These are phyloP conservation scores for Chamaetylas fuelleborni DNA, from an alignment of 2,113 vertebrate genomes.

Conservation along the genomic window DNA sequence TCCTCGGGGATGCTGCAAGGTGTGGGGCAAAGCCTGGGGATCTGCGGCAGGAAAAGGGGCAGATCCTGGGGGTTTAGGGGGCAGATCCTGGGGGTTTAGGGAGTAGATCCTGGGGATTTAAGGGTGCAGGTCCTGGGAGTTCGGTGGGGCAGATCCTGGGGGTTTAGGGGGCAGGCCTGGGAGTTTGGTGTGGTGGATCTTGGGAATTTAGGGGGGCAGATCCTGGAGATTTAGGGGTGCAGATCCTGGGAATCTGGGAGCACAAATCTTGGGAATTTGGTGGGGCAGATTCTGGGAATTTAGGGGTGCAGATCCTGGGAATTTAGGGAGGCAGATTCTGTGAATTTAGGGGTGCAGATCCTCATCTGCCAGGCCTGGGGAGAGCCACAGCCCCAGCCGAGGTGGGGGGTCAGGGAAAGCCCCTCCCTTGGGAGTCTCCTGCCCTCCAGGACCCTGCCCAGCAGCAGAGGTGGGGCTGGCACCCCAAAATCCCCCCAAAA, in stretches of 20 bases:
- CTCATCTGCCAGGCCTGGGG: rapidly evolving
- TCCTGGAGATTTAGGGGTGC: too few species aligned
- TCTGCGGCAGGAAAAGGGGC: too few species aligned
- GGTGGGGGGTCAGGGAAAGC: background rate
- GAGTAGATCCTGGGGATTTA: background rate
- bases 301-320: rapidly evolving
- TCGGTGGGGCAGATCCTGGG: background rate
- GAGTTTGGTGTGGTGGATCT: background rate
- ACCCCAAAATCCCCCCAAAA: background rate
- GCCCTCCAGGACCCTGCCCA: background rate
- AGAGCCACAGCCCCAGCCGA: too few species aligned
- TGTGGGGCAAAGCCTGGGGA: too few species aligned
- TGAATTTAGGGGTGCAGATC: rapidly evolving
- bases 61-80: too few species aligned
- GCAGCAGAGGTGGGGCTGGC: background rate
- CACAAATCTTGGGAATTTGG: rapidly evolving
- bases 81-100: too few species aligned
- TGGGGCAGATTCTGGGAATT: background rate
- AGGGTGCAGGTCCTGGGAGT: background rate
- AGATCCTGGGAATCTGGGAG: too few species aligned
- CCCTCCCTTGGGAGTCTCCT: too few species aligned
- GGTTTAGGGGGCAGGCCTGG: too few species aligned
- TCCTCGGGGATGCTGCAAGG: too few species aligned
- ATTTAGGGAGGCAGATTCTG: rapidly evolving
- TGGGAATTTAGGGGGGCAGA: background rate